Evolutionary conservation across 2,888 invertebrate genomes (phyloP).

Genomic region (Gisinianus flammeolus): DNA sequence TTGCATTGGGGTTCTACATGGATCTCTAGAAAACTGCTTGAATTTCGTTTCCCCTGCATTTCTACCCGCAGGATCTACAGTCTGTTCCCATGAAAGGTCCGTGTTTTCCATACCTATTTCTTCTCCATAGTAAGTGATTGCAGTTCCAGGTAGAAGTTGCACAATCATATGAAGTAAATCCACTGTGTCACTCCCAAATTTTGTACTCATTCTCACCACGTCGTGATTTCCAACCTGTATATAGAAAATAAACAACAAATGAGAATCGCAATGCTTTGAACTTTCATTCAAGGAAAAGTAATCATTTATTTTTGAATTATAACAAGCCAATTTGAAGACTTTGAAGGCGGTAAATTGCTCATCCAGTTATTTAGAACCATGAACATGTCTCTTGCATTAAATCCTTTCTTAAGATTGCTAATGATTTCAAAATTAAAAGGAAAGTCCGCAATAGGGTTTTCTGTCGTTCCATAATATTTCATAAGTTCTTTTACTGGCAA

Average conservation of each 20-base stretch:
- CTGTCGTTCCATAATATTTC: neutral
- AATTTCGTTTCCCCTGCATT: constrained; percentile 70
- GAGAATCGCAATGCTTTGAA: neutral
- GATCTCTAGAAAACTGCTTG: constrained; percentile 69
- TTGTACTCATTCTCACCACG: constrained; percentile 3
- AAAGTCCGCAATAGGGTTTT: neutral
- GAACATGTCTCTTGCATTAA: neutral
- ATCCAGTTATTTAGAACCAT: neutral
- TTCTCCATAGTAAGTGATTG: neutral
- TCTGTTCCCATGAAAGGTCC: neutral
- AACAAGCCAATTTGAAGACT: constrained; percentile 4
- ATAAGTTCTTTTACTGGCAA: neutral
- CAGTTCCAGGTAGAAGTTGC: constrained; percentile 3
- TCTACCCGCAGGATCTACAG: constrained; percentile 64
- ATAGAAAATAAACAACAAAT: neutral
- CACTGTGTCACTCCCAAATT: neutral
- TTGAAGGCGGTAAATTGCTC: neutral
- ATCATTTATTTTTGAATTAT: neutral
- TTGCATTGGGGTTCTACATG: constrained; percentile 80
- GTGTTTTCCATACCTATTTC: constrained; percentile 10
- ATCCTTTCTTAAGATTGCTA: neutral
- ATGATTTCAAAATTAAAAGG: constrained; percentile 1
- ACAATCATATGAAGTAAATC: constrained; percentile 10
- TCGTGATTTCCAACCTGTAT: neutral
- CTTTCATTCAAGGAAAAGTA: neutral